Conservation (phyloP, 2,113 vertebrate species). For the Myodes glareolus region DNA sequence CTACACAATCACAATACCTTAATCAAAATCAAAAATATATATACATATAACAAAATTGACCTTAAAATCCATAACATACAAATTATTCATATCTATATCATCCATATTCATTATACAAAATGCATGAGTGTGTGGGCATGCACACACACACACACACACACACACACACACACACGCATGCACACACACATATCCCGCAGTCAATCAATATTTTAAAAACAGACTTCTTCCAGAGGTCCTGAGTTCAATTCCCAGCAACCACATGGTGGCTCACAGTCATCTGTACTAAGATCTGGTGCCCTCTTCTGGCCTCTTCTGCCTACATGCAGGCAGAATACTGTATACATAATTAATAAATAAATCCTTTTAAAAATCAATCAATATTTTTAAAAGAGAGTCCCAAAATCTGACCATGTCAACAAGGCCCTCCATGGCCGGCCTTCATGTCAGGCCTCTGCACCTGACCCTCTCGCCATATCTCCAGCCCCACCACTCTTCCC, state of each 20-base stretch:
- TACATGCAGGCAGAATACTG: too few relatives aligned
- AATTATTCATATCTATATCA: too few relatives aligned
- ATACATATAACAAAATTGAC: too few relatives aligned
- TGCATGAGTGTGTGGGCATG: background rate
- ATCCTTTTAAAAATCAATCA: background rate
- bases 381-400: background rate
- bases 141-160: background rate
- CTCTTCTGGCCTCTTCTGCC: too few relatives aligned
- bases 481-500: background rate
- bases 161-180: background rate
- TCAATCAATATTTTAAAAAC: background rate
- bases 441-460: background rate
- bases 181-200: background rate
- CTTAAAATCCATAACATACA: too few relatives aligned
- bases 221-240: too few relatives aligned
- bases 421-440: background rate
- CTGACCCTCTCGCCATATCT: background rate
- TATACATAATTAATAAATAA: too few relatives aligned
- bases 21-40: too few relatives aligned
- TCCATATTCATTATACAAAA: background rate
- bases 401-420: background rate
- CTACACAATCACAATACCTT: too few relatives aligned
- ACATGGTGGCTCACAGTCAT: too few relatives aligned
- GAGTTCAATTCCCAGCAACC: too few relatives aligned
- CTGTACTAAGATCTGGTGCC: too few relatives aligned